These are phyloP conservation scores for Ptilodon capucinus DNA, from an alignment of 2,888 invertebrate species.

Conservation along the genomic window DNA sequence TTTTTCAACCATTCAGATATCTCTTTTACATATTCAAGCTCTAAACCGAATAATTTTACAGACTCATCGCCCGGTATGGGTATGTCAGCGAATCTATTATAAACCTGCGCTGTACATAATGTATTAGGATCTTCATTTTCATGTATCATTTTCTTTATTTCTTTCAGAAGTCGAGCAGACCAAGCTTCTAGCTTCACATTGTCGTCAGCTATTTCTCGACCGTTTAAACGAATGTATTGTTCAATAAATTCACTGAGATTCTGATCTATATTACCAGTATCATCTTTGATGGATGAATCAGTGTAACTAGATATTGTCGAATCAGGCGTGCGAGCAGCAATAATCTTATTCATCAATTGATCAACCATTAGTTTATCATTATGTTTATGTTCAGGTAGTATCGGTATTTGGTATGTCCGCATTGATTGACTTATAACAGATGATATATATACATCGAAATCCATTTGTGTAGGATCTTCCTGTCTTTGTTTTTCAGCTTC, in stretches of 20 bases:
- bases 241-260: slow-evolving; percentile 52
- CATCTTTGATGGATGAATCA: slow-evolving; percentile 6
- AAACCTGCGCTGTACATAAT: slow-evolving; percentile 37
- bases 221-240: slow-evolving; percentile 46
- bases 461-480: slow-evolving; percentile 35
- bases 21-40: slow-evolving; percentile 53
- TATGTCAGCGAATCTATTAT: slow-evolving; percentile 35
- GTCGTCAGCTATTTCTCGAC: slow-evolving; percentile 49
- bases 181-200: slow-evolving; percentile 53
- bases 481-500: slow-evolving; percentile 47
- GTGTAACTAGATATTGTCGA: not conserved
- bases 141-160: slow-evolving; percentile 44
- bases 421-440: slow-evolving; percentile 37
- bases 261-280: slow-evolving; percentile 29
- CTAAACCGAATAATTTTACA: slow-evolving; percentile 37
- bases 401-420: slow-evolving; percentile 32
- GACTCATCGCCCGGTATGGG: slow-evolving; percentile 40
- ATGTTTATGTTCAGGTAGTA: slow-evolving; percentile 27
- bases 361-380: slow-evolving; percentile 34
- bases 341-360: slow-evolving; percentile 36
- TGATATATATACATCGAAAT: slow-evolving; percentile 40
- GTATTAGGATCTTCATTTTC: slow-evolving; percentile 28
- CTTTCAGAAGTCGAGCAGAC: slow-evolving; percentile 45
- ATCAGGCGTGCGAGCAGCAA: slow-evolving; percentile 10
- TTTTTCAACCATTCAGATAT: slow-evolving; percentile 61